These are phyloP conservation scores for Prochilodus magdalenae DNA, from an alignment of 2,113 vertebrate species.

Conservation along the genomic window DNA sequence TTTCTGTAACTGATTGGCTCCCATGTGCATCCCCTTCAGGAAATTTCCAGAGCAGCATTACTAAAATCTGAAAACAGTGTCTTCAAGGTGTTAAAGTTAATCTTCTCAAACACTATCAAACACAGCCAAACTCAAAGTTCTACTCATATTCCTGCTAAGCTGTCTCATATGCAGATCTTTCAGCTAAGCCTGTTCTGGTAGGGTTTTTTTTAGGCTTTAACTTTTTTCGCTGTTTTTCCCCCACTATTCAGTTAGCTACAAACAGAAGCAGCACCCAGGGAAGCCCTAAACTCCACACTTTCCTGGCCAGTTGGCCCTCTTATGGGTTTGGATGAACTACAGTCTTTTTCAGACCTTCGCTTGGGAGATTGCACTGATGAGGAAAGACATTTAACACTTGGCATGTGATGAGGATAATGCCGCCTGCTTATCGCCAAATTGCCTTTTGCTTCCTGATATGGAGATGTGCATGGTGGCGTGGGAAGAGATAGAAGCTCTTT, in stretches of 20 bases:
- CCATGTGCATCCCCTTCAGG: neutral
- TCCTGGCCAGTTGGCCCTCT: slow-evolving; percentile 56
- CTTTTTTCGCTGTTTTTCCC: neutral
- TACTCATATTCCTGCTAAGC: neutral
- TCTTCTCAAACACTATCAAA: neutral
- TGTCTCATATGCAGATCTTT: neutral
- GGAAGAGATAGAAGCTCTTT: slow-evolving; percentile 16
- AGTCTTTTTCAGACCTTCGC: neutral
- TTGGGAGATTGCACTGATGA: slow-evolving; percentile 14
- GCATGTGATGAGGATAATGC: slow-evolving; percentile 38
- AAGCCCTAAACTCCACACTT: slow-evolving; percentile 62
- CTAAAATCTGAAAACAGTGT: neutral
- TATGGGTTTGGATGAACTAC: slow-evolving; percentile 29
- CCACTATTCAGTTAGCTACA: too few species aligned
- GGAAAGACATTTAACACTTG: slow-evolving; percentile 38
- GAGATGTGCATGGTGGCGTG: slow-evolving; percentile 40
- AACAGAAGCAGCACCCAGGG: slow-evolving; percentile 52
- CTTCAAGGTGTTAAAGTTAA: neutral
- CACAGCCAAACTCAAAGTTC: neutral
- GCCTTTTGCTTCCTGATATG: slow-evolving; percentile 32
- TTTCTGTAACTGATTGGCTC: neutral
- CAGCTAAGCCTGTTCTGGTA: neutral
- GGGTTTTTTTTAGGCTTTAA: neutral
- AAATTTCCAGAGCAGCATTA: neutral
- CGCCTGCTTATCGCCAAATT: slow-evolving; percentile 45